These are phyloP conservation scores for Tachina grossa DNA, from an alignment of 2,888 invertebrate genomes.

Conservation along the genomic window DNA sequence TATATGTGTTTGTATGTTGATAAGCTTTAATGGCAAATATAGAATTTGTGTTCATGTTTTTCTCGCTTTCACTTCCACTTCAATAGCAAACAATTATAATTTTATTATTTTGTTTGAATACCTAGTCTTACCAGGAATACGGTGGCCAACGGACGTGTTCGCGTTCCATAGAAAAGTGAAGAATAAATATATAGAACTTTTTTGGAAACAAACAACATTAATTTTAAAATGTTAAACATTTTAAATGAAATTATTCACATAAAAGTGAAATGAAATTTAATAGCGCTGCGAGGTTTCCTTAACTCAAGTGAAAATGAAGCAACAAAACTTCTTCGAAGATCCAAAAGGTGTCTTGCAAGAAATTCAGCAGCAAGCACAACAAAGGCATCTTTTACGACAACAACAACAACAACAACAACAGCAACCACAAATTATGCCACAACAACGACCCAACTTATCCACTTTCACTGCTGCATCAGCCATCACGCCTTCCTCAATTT, in stretches of 20 bases:
- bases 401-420: background rate
- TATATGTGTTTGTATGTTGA: conserved; percentile 19
- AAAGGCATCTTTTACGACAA: conserved; percentile 44
- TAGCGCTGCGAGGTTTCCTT: background rate
- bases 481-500: conserved; percentile 14
- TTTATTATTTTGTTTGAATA: conserved; percentile 71
- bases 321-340: conserved; percentile 66
- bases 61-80: conserved; percentile 58
- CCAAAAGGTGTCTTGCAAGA: conserved; percentile 60
- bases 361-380: conserved; percentile 57
- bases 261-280: background rate
- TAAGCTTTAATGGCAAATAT: conserved; percentile 48
- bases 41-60: conserved; percentile 28
- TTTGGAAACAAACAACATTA: background rate
- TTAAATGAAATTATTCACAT: conserved; percentile 8
- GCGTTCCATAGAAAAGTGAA: conserved; percentile 37
- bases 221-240: background rate
- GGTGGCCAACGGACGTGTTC: conserved; percentile 80
- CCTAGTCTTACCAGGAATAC: conserved; percentile 79
- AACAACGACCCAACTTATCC: conserved; percentile 51
- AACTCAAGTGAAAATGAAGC: conserved; percentile 52
- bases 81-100: conserved; percentile 63
- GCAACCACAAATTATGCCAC: conserved; percentile 21
- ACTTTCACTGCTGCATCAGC: conserved; percentile 44
- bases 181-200: background rate